phyloP scores from a whole-genome alignment of 92 coral and sea anemone species.

The Galaxea fascicularis region DNA sequence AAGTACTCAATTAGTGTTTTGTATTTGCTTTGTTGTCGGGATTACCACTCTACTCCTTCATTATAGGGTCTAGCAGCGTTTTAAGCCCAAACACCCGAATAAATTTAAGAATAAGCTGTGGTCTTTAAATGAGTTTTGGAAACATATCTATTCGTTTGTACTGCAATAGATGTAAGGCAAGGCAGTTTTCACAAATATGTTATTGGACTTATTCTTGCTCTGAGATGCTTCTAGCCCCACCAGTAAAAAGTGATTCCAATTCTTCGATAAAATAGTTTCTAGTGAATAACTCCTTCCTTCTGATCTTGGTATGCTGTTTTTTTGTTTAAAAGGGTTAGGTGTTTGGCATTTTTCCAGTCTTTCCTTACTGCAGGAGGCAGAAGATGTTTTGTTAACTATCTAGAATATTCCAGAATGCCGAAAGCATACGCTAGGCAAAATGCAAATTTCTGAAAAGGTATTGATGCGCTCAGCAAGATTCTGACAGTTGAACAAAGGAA shows the following conservation, averaged over 20 bases:
- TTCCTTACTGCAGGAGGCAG: background rate
- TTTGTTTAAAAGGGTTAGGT: too few relatives aligned
- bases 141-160: too few relatives aligned
- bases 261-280: too few relatives aligned
- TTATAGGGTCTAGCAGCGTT: background rate
- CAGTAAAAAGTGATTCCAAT: too few relatives aligned
- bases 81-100: background rate
- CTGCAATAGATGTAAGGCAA: too few relatives aligned
- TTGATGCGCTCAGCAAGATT: background rate
- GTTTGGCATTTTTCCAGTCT: background rate
- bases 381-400: background rate
- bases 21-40: constrained; percentile 12
- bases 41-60: background rate
- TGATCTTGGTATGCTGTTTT: too few relatives aligned
- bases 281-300: too few relatives aligned
- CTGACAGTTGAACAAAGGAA: constrained; percentile 13
- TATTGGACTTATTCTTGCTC: too few relatives aligned
- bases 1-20: background rate
- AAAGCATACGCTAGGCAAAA: background rate
- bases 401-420: background rate
- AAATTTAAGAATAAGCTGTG: background rate
- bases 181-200: too few relatives aligned
- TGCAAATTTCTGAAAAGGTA: constrained; percentile 33
- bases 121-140: background rate
- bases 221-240: too few relatives aligned